Base-by-base conservation (phyloP, 2,113 vertebrate genomes). In the Pachyramphus minor region DNA sequence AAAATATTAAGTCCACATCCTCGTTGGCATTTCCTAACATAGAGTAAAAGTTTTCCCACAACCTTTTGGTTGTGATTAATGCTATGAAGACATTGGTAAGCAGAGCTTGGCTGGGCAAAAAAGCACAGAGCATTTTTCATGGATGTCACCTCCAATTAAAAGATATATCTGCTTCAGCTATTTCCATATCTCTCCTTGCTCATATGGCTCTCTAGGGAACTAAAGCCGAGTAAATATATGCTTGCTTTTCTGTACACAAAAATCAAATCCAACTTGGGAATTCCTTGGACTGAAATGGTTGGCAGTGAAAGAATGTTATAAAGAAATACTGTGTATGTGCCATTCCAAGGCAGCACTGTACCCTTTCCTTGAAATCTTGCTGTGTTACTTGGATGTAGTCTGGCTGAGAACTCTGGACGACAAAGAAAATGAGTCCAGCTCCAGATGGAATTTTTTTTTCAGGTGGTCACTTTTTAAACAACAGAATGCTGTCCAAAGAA, bases 61-160 rank as follows among this genome's bases (percentile, higher is more conserved):
- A 93, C 39, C 44, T 86, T 88, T 87, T 62, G 84, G 56, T 24
- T 84, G 87, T 84, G 59, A 85, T 76, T 83, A 93, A 91, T 95
- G 66, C 42, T 69, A 27, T 37, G 41, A 89, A 91, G 84, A 79
- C 39, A 76, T 13, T 31, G 22, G 58, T 77, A 68, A 37, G 62
- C 50, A 93, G 93, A 90, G 58, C 44, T 52, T 62, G 60, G n/a
- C 44, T 27, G 9, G 17, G 44, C 8, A 77, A 91, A 95, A 92
- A 89, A 59, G 41, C 58, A 94, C 47, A 76, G 69, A 78, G 60
- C 44, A 71, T 94, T 93, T 88, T 92, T 80, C 80, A 79, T 30
- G 52, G 80, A 84, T 89, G 69, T 94, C 94, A 92, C 66, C 84
- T 94, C 63, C 74, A 85, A 91, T 91, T 92, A 55, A 14, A 72